Conservation (phyloP, 1,140 invertebrate species). For the Drosophila yakuba region DNA sequence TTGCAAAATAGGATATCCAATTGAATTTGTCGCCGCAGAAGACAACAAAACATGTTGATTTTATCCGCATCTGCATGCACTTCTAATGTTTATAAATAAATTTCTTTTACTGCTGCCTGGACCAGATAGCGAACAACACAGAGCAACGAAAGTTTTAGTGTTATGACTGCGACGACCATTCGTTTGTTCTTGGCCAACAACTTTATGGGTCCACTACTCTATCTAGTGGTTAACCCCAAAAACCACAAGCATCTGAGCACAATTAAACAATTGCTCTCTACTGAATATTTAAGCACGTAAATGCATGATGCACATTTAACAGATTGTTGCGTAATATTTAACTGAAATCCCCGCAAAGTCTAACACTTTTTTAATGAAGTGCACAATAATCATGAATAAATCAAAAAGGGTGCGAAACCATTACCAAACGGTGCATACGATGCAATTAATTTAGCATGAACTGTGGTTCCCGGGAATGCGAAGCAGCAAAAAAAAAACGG, state of each 20-base stretch:
- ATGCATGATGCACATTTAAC: neutral
- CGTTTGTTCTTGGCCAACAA: constrained; percentile 21
- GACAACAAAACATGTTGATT: constrained; percentile 11
- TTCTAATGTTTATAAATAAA: constrained; percentile 40
- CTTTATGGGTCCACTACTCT: constrained; percentile 17
- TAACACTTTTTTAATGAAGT: constrained; percentile 4
- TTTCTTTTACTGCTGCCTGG: constrained; percentile 25
- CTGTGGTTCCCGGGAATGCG: constrained; percentile 1
- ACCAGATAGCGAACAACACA: constrained; percentile 16
- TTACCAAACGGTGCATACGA: constrained; percentile 25
- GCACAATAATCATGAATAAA: constrained; percentile 20
- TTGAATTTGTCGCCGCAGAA: neutral
- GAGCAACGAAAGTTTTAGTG: constrained; percentile 29
- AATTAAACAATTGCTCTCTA: neutral
- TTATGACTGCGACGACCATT: constrained; percentile 33
- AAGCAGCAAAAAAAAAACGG: constrained; percentile 4
- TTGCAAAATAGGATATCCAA: neutral
- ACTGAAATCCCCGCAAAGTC: neutral
- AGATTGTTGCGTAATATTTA: neutral
- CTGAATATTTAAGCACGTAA: constrained; percentile 4
- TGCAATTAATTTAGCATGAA: constrained; percentile 41
- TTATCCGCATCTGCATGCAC: neutral
- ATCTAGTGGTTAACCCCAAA: neutral
- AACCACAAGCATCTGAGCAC: neutral
- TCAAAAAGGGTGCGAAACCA: constrained; percentile 6